phyloP scores from a whole-genome alignment of 2,888 invertebrate species.

The Galerucella pusilla region DNA sequence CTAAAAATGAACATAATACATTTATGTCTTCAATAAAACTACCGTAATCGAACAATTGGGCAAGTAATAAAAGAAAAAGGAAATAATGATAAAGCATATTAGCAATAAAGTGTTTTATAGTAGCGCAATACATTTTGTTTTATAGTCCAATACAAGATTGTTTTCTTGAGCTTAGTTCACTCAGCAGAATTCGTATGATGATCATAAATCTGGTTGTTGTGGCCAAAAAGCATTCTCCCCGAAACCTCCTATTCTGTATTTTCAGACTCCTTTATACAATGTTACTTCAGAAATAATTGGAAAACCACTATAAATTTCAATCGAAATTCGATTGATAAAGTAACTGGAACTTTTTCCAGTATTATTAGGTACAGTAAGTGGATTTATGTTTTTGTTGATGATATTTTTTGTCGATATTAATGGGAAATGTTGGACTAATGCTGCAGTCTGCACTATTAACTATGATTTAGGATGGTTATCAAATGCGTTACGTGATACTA shows the following conservation, averaged over 20 bases:
- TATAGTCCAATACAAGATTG: slow-evolving; percentile 32
- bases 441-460: slow-evolving; percentile 11
- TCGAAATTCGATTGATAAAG: slow-evolving; percentile 27
- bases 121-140: slow-evolving; percentile 34
- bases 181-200: slow-evolving; percentile 17
- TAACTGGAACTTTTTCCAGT: slow-evolving; percentile 20
- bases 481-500: not conserved
- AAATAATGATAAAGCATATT: slow-evolving; percentile 27
- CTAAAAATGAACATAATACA: slow-evolving; percentile 2
- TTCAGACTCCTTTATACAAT: slow-evolving; percentile 20
- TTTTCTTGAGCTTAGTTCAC: slow-evolving; percentile 31
- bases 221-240: slow-evolving; percentile 30
- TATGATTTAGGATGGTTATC: slow-evolving; percentile 13
- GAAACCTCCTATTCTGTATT: slow-evolving; percentile 6
- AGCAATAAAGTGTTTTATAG: slow-evolving; percentile 32
- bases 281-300: slow-evolving; percentile 33
- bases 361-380: slow-evolving; percentile 23
- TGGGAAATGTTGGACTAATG: slow-evolving; percentile 18
- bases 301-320: slow-evolving; percentile 30
- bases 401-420: slow-evolving; percentile 15
- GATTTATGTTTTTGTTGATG: slow-evolving; percentile 35
- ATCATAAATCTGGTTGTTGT: slow-evolving; percentile 30
- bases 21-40: slow-evolving; percentile 25
- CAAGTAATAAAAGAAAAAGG: slow-evolving; percentile 13
- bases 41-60: slow-evolving; percentile 21